Conservation (phyloP, 2,113 vertebrate genomes). For the Bucco capensis region DNA sequence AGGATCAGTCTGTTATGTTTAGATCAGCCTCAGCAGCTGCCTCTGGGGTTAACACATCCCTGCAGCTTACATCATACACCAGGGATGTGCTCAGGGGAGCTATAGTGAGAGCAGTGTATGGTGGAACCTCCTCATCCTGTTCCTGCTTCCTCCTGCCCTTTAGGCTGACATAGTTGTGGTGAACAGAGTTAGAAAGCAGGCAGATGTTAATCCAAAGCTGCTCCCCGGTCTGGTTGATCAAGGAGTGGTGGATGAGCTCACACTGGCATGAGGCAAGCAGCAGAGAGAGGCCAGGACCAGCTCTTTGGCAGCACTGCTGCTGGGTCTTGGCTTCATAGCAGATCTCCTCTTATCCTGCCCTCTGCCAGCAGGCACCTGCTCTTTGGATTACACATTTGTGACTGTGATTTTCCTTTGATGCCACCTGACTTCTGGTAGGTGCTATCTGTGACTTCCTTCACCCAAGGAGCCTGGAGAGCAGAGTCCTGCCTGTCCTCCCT, state of each 20-base stretch:
- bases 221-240: not conserved
- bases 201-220: not conserved
- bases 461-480: not conserved
- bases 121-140: not conserved
- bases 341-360: accelerated
- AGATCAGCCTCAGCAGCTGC: not conserved
- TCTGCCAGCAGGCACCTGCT: not conserved
- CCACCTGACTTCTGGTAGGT: not conserved
- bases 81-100: not conserved
- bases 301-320: not conserved
- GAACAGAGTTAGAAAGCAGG: not conserved
- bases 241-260: not conserved
- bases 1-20: not conserved
- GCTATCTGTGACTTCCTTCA: not conserved
- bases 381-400: not conserved
- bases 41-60: not conserved
- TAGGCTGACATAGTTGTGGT: accelerated
- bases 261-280: accelerated
- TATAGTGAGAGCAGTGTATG: not conserved
- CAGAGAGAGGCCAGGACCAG: not conserved
- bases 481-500: too few relatives aligned
- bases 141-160: not conserved
- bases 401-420: not conserved
- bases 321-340: accelerated
- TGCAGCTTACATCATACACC: not conserved